phyloP scores from a whole-genome alignment of 2,797 vertebrate genomes.

The Liasis olivaceus region DNA sequence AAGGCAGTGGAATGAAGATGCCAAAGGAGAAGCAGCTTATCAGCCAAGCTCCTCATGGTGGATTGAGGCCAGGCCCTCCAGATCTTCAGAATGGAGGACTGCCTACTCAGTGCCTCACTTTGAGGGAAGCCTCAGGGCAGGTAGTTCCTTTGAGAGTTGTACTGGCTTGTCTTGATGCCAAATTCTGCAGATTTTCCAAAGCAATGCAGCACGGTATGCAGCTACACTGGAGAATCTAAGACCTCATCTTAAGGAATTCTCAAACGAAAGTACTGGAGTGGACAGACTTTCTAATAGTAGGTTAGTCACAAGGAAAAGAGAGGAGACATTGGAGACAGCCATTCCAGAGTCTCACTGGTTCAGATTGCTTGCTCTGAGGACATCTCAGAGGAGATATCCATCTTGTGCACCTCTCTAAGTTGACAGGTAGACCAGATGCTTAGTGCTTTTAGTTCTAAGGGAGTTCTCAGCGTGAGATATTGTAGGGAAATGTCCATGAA shows the following conservation, averaged over 20 bases:
- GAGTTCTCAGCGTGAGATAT: background rate
- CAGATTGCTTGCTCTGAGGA: background rate
- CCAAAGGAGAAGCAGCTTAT: background rate
- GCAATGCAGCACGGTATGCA: background rate
- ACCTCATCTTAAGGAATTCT: background rate
- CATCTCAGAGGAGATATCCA: background rate
- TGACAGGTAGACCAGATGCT: background rate
- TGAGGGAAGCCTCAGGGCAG: background rate
- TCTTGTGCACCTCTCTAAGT: background rate
- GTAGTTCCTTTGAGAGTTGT: background rate
- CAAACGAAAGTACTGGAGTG: background rate
- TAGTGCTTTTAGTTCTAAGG: background rate
- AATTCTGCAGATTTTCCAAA: background rate
- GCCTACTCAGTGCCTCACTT: background rate
- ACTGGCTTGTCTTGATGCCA: background rate
- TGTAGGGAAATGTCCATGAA: background rate
- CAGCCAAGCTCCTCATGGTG: background rate
- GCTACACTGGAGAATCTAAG: background rate
- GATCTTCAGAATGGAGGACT: background rate
- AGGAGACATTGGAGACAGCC: background rate
- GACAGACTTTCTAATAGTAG: background rate
- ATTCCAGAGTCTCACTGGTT: background rate
- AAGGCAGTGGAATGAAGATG: background rate
- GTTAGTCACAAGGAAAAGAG: background rate
- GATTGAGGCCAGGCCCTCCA: background rate